Percentiles rank a stretch among this genome's conserved stretches.
Conservation (phyloP, 1,140 invertebrate genomes). For the Magallana angulata region DNA sequence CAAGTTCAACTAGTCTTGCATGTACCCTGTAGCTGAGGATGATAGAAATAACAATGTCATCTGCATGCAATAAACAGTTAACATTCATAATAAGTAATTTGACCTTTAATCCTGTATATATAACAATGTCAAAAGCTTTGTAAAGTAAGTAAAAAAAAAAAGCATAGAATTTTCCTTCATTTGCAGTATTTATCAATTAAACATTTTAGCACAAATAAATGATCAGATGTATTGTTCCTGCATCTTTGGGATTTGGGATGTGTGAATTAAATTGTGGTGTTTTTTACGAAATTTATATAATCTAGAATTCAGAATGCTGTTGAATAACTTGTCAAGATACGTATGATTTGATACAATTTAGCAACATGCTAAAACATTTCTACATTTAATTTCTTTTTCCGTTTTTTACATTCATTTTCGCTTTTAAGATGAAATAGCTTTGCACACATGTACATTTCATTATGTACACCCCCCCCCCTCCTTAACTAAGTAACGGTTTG, state of each 20-base stretch:
- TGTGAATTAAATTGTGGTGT: not conserved
- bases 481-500: too few relatives aligned
- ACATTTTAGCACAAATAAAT: not conserved
- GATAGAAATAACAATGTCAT: too few relatives aligned
- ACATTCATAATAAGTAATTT: not conserved
- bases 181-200: not conserved
- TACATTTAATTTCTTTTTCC: too few relatives aligned
- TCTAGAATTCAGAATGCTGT: not conserved
- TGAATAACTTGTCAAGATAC: not conserved
- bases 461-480: too few relatives aligned
- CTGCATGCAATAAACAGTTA: not conserved
- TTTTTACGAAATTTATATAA: not conserved
- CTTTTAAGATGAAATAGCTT: too few relatives aligned
- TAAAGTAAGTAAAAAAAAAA: not conserved
- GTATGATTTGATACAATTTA: too few relatives aligned
- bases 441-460: too few relatives aligned
- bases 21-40: not conserved
- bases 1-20: not conserved
- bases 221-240: not conserved
- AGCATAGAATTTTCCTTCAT: not conserved
- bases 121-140: not conserved
- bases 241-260: not conserved
- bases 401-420: too few relatives aligned
- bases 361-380: too few relatives aligned
- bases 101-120: not conserved